Base-by-base conservation (phyloP, 2,113 vertebrate genomes). In the Strigops habroptila region DNA sequence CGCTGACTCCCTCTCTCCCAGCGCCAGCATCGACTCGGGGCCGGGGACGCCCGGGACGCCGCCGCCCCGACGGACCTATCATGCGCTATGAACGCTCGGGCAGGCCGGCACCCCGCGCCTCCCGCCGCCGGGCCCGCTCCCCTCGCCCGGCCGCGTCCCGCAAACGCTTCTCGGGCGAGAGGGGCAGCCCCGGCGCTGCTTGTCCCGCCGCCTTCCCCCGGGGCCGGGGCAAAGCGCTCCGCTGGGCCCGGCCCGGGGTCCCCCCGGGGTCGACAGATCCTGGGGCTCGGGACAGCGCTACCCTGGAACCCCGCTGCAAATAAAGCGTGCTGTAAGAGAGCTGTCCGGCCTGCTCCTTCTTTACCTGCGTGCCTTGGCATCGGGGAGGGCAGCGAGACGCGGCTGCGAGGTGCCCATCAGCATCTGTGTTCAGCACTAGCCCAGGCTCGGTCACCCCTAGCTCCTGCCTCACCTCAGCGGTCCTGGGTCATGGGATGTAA, bases 51-150 rank as follows among this genome's bases (percentile, higher is more conserved):
- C 98, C 3, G 98, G 98, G 37, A 97, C 98, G 62, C 96, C 98
- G 14, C 96, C 97, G 46, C 95, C 98, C 92, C 98, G 98, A 93
- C 99, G 98, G 77, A 97, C 99, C 86, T 99, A 99, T 97, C 99
- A 99, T 57, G 98, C 99, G 93, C 97, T 99, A 97, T 99, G 98
- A 99, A 90, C 35, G 60, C 33, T 64, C 60, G 15, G 8, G 14
- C 17, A 37, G 14, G 13, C 27, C 63, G 5, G 52, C 52, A 41
- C 33, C 8, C 67, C 14, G 22, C 60, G 31, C 84, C 60, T 46
- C 62, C 55, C 68, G 24, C 62, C 25, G 3, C 39, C 48, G 19
- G 49, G 51, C 68, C 43, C 30, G 31, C 24, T 10, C 15, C 23
- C 41, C 35, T 39, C 16, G 21, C 41, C 46, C 46, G 15, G 41